Evolutionary conservation across 2,797 vertebrate species (phyloP), one percentile per base, ranked within the genome.

Genomic region (Micrastur ruficollis): DNA sequence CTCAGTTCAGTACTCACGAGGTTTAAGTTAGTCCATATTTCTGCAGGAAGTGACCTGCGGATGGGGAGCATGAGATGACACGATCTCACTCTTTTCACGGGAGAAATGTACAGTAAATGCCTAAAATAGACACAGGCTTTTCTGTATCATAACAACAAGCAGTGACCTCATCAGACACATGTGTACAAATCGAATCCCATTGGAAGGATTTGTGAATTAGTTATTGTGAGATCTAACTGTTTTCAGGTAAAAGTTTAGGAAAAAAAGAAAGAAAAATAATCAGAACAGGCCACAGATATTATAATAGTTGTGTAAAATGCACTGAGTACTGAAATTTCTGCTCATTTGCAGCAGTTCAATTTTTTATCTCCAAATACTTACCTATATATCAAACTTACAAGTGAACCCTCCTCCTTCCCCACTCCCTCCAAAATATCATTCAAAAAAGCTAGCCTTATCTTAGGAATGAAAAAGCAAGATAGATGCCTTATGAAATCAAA

Each of bases 61-160:
- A 98, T 99, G 99, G 99, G 99, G 99, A 99, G 98, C 98, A 98
- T 99, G 99, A 99, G 99, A 99, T 99, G 99, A 99, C 99, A 99
- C 99, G 99, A 98, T 99, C 99, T 99, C 99, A 99, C 99, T 99
- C 99, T 99, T 99, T 99, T 99, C 99, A 99, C 99, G 98, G 99
- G 99, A 99, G 99, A 99, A 99, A 99, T 99, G 99, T 99, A 99
- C 99, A 99, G 99, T 99, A 99, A 99, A 99, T 98, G 99, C 99
- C 99, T 99, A 99, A 99, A 99, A 99, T 99, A 99, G 99, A 99
- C 99, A 99, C 99, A 99, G 99, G 99, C 99, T 99, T 99, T 99
- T 99, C 99, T 99, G 99, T 99, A 99, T 99, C 99, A 99, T 98
- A 99, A 98, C 98, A 99, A 99, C 99, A 99, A 99, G 99, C 99